Evolutionary conservation across 2,113 vertebrate genomes (phyloP), one percentile per base, ranked within the genome.

Genomic region (Nematolebias whitei): DNA sequence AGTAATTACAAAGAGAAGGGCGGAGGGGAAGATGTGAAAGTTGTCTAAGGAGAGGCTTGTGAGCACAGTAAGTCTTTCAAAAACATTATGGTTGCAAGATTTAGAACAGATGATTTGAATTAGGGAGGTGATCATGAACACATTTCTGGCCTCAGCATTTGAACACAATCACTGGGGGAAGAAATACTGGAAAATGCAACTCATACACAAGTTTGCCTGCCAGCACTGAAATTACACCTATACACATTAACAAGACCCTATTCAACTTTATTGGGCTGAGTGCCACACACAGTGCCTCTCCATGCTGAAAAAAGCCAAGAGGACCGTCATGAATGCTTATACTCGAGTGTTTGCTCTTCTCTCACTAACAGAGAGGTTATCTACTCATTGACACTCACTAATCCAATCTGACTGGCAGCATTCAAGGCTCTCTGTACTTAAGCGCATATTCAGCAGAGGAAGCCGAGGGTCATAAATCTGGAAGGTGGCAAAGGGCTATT

Each of bases 351-450:
- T 88, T 89, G 88, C 85, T 85, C 83, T 87, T 68, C 78, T 74
- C 82, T 87, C 79, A 74, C 60, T 79, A 89, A 87, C 89, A 76
- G 80, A 91, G 88, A 89, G 85, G 89, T 91, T 91, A 90, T 90
- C 88, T 82, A 57, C 81, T 71, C 66, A 89, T 89, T 90, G 86
- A 88, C 87, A 87, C 63, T 56, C 55, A 5, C 89, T 88, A 89
- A 90, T 88, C 88, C 81, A 57, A 84, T 82, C 80, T 80, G 88
- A 87, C 84, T 81, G 80, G 76, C 78, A 75, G 87, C 76, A 76
- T 87, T 87, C 72, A 71, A 64, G 57, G 52, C 63, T 55, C 64
- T 73, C 71, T 38, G 40, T 86, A 79, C 75, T 84, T 84, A 86
- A 79, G 88, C 88, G 84, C 88, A 91, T 91, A 89, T 87, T 84